Conservation (phyloP, 30 jellyfish, hydroid and myxozoan genomes). For the Hydra vulgaris region DNA sequence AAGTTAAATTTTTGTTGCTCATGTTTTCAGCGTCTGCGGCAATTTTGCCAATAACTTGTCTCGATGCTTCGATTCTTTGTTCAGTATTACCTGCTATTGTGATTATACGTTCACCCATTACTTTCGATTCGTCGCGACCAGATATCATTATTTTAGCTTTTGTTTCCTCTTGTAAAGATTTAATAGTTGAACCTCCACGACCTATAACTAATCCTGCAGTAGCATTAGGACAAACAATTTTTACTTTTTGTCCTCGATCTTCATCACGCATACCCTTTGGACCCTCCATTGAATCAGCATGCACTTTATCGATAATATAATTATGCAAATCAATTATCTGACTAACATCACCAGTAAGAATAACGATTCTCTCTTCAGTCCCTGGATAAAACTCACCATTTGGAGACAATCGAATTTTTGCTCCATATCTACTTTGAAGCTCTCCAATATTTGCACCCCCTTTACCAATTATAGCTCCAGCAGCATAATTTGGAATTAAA, state of each 20-base stretch:
- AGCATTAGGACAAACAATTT: conserved; percentile 89
- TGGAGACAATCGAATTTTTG: conserved; percentile 83
- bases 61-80: conserved; percentile 81
- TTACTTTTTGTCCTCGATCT: conserved; percentile 55
- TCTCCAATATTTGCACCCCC: conserved; percentile 81
- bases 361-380: conserved; percentile 82
- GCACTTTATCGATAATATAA: conserved; percentile 81
- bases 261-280: conserved; percentile 47
- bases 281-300: conserved; percentile 56
- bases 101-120: conserved; percentile 89
- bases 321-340: conserved; percentile 84
- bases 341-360: conserved; percentile 82
- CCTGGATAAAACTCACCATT: conserved; percentile 92
- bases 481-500: conserved; percentile 92
- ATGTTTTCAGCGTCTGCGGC: conserved; percentile 88
- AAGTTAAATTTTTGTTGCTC: conserved; percentile 66
- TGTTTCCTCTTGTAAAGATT: conserved; percentile 70
- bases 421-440: conserved; percentile 82
- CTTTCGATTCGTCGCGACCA: conserved; percentile 83
- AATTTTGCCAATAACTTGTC: conserved; percentile 51
- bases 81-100: conserved; percentile 75
- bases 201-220: conserved; percentile 96
- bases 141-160: conserved; percentile 78
- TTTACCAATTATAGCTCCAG: conserved; percentile 97
- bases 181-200: conserved; percentile 88